Evolutionary conservation across 2,113 vertebrate genomes (phyloP), one percentile per base, ranked within the genome.

Genomic region (Podarcis cretensis): DNA sequence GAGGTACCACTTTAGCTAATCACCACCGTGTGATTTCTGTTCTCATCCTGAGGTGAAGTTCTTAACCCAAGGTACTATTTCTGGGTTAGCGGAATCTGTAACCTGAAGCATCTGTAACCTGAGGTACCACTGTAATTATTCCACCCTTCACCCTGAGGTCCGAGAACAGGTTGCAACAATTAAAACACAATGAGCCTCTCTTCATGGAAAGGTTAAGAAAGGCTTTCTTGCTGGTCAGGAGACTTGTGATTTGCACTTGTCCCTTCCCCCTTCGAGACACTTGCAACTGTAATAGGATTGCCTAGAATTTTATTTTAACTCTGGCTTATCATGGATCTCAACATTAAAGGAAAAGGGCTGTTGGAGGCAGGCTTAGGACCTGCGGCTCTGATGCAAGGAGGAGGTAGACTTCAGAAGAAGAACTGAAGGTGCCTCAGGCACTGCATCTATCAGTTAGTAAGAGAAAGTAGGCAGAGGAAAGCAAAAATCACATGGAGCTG

Each of bases 321-420:
- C 54, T 13, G 30, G 54, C 14, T 35, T 68, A 68, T 77, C 32
- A 20, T 25, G 20, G 63, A 59, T 71, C 78, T 81, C 63, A 54
- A 68, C n/a, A 48, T 78, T 69, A 78, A 89, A 77, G 75, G 66
- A 20, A 84, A 78, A 83, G 32, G n/a, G 10, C 43, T 57, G 63
- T 68, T 68, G 63, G 66, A 89, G 74, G 59, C 74, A 78, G n/a
- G 32, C 81, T 83, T 68, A 78, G 63, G 65, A 84, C 59, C 59
- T 30, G 43, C 81, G 63, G 74, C 59, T 32, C 74, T 84, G 40
- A 59, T 8, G 43, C 63, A 27, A 57, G 43, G 63, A 78, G 23
- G 73, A 83, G 73, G 87, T 12, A 35, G 87, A 69, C 37, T 81
- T 87, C 37, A 66, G 81, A 83, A 69, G 81, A 68, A 57, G 7